These are phyloP conservation scores for Acanthurus lineatus DNA, from an alignment of 2,797 vertebrate genomes.

Conservation along the genomic window DNA sequence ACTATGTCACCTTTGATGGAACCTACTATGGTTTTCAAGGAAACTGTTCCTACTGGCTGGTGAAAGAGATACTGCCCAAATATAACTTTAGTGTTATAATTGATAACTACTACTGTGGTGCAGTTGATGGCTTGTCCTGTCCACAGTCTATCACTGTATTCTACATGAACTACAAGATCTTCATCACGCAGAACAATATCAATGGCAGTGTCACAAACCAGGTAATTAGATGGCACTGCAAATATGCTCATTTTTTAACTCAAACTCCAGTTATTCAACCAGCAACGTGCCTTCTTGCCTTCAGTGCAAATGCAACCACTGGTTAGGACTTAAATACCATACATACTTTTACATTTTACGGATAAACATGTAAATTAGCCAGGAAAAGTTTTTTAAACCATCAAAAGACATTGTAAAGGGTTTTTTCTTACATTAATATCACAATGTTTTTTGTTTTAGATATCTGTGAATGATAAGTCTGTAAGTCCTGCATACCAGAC, in stretches of 20 bases:
- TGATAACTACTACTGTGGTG: slow-evolving; percentile 87
- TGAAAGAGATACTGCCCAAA: slow-evolving; percentile 86
- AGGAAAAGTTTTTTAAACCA: not conserved
- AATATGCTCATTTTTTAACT: not conserved
- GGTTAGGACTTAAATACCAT: not conserved
- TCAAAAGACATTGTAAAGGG: not conserved
- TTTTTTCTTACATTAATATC: slow-evolving; percentile 2
- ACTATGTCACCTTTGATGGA: slow-evolving; percentile 93
- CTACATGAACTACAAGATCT: slow-evolving; percentile 87
- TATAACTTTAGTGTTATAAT: slow-evolving; percentile 87
- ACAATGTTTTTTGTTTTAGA: slow-evolving; percentile 72
- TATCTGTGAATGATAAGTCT: slow-evolving; percentile 83
- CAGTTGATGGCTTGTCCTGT: slow-evolving; percentile 66
- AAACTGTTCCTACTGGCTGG: slow-evolving; percentile 91
- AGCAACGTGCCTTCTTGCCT: not conserved
- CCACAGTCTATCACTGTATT: slow-evolving; percentile 85
- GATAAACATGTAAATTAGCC: not conserved
- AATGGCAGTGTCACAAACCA: slow-evolving; percentile 62
- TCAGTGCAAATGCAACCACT: slow-evolving; percentile 2
- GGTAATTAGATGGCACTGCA: slow-evolving; percentile 62
- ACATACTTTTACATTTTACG: not conserved
- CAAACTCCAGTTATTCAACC: not conserved
- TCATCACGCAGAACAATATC: slow-evolving; percentile 75
- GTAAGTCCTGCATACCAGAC: slow-evolving; percentile 86
- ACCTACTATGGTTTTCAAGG: slow-evolving; percentile 91